Conservation (phyloP, 2,797 vertebrate genomes). For the Lemur catta region DNA sequence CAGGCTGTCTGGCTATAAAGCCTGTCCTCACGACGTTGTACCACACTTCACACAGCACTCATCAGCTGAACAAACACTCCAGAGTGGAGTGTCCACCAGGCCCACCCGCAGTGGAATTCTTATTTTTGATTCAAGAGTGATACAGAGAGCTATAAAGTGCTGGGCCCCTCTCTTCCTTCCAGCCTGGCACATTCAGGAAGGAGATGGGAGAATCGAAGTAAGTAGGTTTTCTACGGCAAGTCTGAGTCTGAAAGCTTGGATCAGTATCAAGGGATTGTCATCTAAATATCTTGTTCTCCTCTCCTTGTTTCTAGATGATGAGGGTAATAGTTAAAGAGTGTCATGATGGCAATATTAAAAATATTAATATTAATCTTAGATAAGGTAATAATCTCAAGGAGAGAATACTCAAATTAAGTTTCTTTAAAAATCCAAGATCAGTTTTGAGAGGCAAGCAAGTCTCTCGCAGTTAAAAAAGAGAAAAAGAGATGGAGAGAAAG, state of each 20-base stretch:
- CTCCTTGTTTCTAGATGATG: background rate
- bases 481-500: background rate
- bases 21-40: background rate
- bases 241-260: background rate
- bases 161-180: background rate
- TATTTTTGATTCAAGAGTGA: background rate
- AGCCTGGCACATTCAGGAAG: background rate
- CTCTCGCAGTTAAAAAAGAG: background rate
- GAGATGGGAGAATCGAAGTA: background rate
- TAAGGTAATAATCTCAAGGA: background rate
- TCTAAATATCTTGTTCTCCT: background rate
- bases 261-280: background rate
- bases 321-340: background rate
- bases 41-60: background rate
- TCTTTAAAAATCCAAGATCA: conserved; percentile 13
- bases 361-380: background rate
- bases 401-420: background rate
- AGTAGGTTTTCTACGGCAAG: background rate
- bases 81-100: background rate
- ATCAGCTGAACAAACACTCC: background rate
- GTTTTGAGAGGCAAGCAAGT: background rate
- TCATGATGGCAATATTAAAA: background rate
- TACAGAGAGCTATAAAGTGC: background rate
- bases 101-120: background rate
- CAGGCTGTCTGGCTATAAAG: background rate